These are phyloP conservation scores for Macquaria australasica DNA, from an alignment of 2,113 vertebrate species.

Conservation along the genomic window DNA sequence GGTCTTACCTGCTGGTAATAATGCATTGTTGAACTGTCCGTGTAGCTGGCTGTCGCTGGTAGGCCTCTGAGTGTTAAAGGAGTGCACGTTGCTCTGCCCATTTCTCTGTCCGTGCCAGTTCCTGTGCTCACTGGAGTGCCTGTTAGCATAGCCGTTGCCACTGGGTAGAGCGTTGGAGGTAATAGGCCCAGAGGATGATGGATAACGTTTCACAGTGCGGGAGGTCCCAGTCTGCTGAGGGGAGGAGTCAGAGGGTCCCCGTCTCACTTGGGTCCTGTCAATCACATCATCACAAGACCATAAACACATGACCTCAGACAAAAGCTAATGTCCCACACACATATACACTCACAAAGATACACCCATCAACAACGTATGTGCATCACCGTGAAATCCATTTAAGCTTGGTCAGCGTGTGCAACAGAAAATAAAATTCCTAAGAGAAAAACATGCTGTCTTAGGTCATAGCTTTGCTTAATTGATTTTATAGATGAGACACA, in stretches of 20 bases:
- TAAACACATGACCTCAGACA: constrained; percentile 71
- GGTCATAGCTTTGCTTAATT: constrained; percentile 69
- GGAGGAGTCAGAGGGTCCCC: constrained; percentile 82
- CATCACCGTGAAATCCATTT: constrained; percentile 66
- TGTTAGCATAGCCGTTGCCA: constrained; percentile 61
- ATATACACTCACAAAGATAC: constrained; percentile 23
- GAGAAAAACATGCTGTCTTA: constrained; percentile 59
- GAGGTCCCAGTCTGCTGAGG: constrained; percentile 87
- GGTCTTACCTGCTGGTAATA: constrained; percentile 86
- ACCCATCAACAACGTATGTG: constrained; percentile 42
- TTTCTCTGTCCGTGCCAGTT: constrained; percentile 66
- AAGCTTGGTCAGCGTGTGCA: constrained; percentile 30
- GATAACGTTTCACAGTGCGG: constrained; percentile 91
- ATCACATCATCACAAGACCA: constrained; percentile 69
- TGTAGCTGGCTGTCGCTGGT: constrained; percentile 66
- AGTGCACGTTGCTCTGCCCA: constrained; percentile 26
- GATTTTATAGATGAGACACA: constrained; percentile 65
- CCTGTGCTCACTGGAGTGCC: constrained; percentile 40
- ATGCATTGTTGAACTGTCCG: constrained; percentile 74
- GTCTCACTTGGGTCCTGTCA: constrained; percentile 88
- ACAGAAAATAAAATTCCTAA: constrained; percentile 46
- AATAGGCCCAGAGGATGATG: constrained; percentile 87
- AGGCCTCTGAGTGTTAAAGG: constrained; percentile 73
- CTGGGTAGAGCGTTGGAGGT: constrained; percentile 90
- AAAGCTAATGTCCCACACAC: constrained; percentile 41